phyloP scores from a whole-genome alignment of 2,113 vertebrate genomes.

The Zosterops hypoxanthus region DNA sequence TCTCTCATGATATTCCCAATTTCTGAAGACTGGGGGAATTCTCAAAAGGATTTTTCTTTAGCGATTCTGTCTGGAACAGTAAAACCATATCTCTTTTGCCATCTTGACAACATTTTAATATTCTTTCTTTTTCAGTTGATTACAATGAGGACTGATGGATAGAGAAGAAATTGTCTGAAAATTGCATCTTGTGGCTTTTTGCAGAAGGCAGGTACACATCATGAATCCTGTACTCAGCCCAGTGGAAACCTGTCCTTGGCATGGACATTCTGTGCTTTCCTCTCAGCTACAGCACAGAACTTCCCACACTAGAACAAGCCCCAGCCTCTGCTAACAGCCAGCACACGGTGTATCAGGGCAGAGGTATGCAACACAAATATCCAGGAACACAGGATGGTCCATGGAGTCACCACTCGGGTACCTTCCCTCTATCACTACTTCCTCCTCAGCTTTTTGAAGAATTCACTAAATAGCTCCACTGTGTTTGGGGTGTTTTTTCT shows the following conservation, averaged over 20 bases:
- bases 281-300: not conserved
- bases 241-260: not conserved
- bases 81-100: not conserved
- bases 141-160: not conserved
- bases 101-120: not conserved
- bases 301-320: not conserved
- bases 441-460: not conserved
- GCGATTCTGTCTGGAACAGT: not conserved
- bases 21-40: not conserved
- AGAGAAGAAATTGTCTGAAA: not conserved
- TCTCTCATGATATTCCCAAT: not conserved
- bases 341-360: accelerated
- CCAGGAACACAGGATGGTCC: not conserved
- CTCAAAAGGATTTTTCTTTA: not conserved
- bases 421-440: not conserved
- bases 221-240: not conserved
- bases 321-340: not conserved
- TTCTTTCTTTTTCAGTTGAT: not conserved
- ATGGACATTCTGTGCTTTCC: not conserved
- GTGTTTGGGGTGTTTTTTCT: not conserved
- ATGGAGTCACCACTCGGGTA: accelerated
- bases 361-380: not conserved
- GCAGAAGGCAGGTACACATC: not conserved
- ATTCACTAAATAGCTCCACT: not conserved
- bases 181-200: not conserved